Percentiles rank a stretch among this genome's conserved stretches.
Evolutionary conservation across 2,888 invertebrate species (phyloP).

Genomic region (Cerastoderma edule): DNA sequence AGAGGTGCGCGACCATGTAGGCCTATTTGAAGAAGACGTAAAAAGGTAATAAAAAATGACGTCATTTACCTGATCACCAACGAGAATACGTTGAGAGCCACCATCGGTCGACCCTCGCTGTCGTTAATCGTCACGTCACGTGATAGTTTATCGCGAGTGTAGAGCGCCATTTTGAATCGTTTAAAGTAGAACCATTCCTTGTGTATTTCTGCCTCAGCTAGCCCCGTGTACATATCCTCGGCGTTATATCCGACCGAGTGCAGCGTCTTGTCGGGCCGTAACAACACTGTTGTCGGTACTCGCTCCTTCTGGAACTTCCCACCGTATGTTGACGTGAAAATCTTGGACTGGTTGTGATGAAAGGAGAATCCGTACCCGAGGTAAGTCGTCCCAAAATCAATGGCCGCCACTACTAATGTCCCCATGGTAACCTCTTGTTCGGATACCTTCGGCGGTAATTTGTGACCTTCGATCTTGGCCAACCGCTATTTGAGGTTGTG

Average conservation of each 20-base stretch:
- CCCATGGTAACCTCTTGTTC: too few relatives aligned
- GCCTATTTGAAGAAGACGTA: too few relatives aligned
- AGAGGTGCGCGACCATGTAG: too few relatives aligned
- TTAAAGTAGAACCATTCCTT: constrained; percentile 41
- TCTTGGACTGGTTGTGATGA: constrained; percentile 22
- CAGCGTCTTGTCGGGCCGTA: constrained; percentile 28
- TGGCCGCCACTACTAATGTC: constrained; percentile 39
- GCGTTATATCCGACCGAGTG: constrained; percentile 42
- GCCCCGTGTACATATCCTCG: constrained; percentile 37
- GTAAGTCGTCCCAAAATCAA: constrained; percentile 42
- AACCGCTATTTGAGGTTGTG: too few relatives aligned
- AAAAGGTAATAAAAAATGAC: too few relatives aligned
- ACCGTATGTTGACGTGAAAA: constrained; percentile 22
- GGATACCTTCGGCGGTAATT: too few relatives aligned
- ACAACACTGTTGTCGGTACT: constrained; percentile 38
- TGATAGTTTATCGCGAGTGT: constrained; percentile 21
- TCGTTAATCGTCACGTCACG: constrained; percentile 26
- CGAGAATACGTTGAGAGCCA: constrained; percentile 29
- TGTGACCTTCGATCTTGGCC: too few relatives aligned
- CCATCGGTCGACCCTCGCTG: constrained; percentile 32
- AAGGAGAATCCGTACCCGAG: constrained; percentile 42
- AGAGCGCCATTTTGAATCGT: constrained; percentile 45
- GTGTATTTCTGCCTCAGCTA: constrained; percentile 31
- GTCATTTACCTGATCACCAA: constrained; percentile 28
- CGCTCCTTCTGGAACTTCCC: constrained; percentile 32